These are phyloP conservation scores for Drosophila ustulata DNA, from an alignment of 2,888 invertebrate genomes.

Conservation along the genomic window DNA sequence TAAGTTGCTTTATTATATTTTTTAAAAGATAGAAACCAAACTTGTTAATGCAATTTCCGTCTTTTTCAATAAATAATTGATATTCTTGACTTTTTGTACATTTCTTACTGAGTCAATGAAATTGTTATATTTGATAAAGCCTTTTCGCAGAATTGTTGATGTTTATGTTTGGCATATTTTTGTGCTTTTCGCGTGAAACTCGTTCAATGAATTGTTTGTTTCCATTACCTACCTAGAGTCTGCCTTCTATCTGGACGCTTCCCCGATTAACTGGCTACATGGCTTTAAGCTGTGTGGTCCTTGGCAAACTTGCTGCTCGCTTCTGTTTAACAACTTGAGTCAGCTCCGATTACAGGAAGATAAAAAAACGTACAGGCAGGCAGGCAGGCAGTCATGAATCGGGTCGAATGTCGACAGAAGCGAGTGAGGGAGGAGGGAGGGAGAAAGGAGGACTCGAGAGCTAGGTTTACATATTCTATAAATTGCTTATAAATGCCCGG, in stretches of 20 bases:
- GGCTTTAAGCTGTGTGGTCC: not conserved
- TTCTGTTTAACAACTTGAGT: constrained; percentile 7
- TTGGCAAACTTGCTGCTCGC: not conserved
- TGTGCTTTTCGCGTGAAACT: not conserved
- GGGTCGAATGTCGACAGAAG: not conserved
- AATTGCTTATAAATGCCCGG: constrained; percentile 9
- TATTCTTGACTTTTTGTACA: too few relatives aligned
- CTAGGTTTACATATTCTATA: constrained; percentile 2
- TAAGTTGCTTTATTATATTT: too few relatives aligned
- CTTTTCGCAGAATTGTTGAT: not conserved
- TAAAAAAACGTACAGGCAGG: not conserved
- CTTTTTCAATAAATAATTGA: too few relatives aligned
- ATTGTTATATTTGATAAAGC: not conserved
- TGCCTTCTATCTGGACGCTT: too few relatives aligned
- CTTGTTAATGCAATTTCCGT: too few relatives aligned
- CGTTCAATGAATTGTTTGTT: not conserved
- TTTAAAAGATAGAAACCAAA: too few relatives aligned
- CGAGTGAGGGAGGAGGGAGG: not conserved
- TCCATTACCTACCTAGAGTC: not conserved
- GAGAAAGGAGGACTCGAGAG: not conserved
- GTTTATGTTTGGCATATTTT: not conserved
- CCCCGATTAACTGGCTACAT: not conserved
- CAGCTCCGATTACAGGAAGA: constrained; percentile 1
- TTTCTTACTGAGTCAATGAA: not conserved
- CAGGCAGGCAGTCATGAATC: not conserved